phyloP scores from a whole-genome alignment of 2,888 invertebrate genomes.

The Oligia fasciuncula region DNA sequence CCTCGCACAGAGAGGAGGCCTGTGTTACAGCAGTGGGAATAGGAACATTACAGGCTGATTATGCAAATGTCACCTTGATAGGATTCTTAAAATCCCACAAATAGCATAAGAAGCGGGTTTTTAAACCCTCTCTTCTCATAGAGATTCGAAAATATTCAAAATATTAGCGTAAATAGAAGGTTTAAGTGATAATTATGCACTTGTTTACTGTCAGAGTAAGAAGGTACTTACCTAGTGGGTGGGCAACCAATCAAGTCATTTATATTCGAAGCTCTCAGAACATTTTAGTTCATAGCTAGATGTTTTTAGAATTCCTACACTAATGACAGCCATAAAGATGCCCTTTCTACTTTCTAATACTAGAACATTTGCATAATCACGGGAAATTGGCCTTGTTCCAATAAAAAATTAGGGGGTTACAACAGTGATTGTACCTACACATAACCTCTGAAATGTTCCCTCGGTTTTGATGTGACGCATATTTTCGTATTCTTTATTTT shows the following conservation, averaged over 20 bases:
- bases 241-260: not conserved
- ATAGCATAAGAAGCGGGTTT: not conserved
- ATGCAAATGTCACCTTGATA: not conserved
- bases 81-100: not conserved
- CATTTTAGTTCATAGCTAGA: not conserved
- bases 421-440: not conserved
- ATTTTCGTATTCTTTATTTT: not conserved
- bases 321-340: slow-evolving; percentile 24
- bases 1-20: not conserved
- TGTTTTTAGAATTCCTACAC: not conserved
- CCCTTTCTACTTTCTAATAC: slow-evolving; percentile 1
- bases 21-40: no score
- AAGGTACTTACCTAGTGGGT: not conserved
- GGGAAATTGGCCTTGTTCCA: slow-evolving; percentile 31
- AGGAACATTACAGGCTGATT: no score
- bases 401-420: slow-evolving; percentile 28
- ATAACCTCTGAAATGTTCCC: slow-evolving; percentile 6
- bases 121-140: not conserved
- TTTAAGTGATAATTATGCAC: slow-evolving; percentile 9
- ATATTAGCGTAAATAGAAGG: not conserved
- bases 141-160: slow-evolving; percentile 21
- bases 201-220: slow-evolving; percentile 26
- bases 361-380: slow-evolving; percentile 37
- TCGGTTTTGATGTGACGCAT: not conserved
- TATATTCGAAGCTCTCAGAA: slow-evolving; percentile 18